Evolutionary conservation across 2,113 vertebrate species (phyloP).

Genomic region (Macquaria australasica): DNA sequence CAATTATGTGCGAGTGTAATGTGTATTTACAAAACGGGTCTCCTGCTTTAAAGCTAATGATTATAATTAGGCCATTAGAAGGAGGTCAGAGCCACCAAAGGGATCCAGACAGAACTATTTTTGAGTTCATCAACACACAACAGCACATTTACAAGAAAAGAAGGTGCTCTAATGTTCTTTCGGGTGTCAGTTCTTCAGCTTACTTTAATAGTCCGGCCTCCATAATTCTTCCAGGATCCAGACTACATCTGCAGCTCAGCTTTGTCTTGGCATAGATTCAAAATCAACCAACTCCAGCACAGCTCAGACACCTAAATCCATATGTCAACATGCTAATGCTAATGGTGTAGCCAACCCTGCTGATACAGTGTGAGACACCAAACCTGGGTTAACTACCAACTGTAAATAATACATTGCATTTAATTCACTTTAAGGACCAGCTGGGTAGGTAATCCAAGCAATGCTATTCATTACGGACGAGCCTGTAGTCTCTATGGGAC

Average conservation of each 20-base stretch:
- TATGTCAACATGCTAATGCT: background rate
- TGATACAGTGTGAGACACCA: background rate
- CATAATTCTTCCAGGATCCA: background rate
- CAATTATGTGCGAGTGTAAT: background rate
- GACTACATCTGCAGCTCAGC: too few relatives aligned
- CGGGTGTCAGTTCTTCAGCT: background rate
- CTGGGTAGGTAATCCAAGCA: background rate
- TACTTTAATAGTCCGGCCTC: background rate
- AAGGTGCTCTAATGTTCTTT: background rate
- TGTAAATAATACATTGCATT: conserved; percentile 21
- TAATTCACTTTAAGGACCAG: conserved; percentile 20
- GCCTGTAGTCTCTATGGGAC: background rate
- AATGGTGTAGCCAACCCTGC: background rate
- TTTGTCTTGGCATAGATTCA: background rate
- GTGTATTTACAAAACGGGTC: conserved; percentile 21
- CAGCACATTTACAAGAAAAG: background rate
- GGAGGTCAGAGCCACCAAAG: conserved; percentile 57
- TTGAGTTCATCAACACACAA: conserved; percentile 11
- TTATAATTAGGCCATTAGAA: conserved; percentile 63
- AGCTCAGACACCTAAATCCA: background rate
- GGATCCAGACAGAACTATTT: conserved; percentile 40
- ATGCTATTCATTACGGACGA: conserved; percentile 6
- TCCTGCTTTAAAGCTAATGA: conserved; percentile 40
- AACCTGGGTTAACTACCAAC: background rate
- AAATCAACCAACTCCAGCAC: too few relatives aligned